Base-by-base conservation (phyloP, 1,140 invertebrate genomes). In the Carposina sasakii region DNA sequence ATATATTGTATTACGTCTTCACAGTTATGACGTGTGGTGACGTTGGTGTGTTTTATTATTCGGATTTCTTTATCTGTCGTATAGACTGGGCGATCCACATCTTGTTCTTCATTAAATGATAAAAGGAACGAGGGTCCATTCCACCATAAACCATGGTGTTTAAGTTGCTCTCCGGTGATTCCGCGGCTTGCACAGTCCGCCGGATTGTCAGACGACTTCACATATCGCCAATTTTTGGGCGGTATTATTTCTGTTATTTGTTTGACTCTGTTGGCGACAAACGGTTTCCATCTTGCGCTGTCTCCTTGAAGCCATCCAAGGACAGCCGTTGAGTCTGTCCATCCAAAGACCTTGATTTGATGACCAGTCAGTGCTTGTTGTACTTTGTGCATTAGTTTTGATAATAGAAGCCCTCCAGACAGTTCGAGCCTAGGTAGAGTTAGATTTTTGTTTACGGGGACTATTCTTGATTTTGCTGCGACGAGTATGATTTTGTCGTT, bases 131-230 rank as follows among this genome's bases (percentile, higher is more conserved):
- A 10, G 3, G 58, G 58, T 0, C 58, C 58, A 5, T 49, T 13
- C 60, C 60, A 58, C 55, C 52, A 62, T 36, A 51, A 36, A 49
- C 17, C 40, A 51, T 34, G 15, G 0, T 54, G 13, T 37, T 19
- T 17, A 16, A 62, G 37, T 36, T 59, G 44, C 4, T 19, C 19
- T 8, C 46, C 45, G 22, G 30, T 22, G 21, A 56, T 31, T 2
- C 71, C 72, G 23, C 74, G 28, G 1, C 65, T 66, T 0, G 60
- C 65, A 19, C 52, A 60, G 41, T 79, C 77, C 6, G 49, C 42
- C 15, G 49, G 49, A 21, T 52, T 52, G 1, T 52, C 34, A 30
- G 15, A 17, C 21, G 50, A 45, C 28, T 52, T 52, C 13, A 46
- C 36, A 24, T 45, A 52, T n/a, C 34, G 13, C 34, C 50, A 52